A percentile compares a stretch with the other conserved stretches of the same genome.
These are phyloP conservation scores for Bovichtus diacanthus DNA, from an alignment of 2,797 vertebrate species.

Conservation along the genomic window DNA sequence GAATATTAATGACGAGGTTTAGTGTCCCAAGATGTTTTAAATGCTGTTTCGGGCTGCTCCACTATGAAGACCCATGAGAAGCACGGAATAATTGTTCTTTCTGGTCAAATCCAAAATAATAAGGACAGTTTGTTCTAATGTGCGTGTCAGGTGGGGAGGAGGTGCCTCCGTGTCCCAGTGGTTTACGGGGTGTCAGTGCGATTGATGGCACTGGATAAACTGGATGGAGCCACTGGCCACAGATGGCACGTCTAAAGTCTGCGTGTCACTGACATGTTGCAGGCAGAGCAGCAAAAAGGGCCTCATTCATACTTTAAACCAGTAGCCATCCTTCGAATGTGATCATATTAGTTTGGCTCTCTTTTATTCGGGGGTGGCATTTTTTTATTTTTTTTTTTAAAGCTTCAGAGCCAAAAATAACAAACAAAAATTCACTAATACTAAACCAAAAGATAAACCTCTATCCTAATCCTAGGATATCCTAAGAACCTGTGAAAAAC, in stretches of 20 bases:
- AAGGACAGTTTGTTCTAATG: neutral
- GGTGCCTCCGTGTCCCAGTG: slow-evolving; percentile 6
- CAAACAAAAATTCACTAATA: neutral
- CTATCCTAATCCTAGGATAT: neutral
- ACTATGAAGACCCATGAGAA: neutral
- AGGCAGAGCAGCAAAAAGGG: slow-evolving; percentile 32
- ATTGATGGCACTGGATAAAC: too few species aligned
- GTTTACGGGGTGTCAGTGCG: slow-evolving; percentile 50
- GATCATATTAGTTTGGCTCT: neutral
- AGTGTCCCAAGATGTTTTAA: neutral
- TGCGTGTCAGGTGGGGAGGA: slow-evolving; percentile 10
- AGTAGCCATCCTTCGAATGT: neutral
- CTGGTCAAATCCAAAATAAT: neutral
- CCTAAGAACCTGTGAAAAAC: neutral
- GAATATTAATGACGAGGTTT: slow-evolving; percentile 5
- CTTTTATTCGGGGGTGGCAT: too few species aligned
- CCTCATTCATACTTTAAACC: neutral
- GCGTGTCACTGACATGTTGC: slow-evolving; percentile 71
- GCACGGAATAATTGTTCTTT: neutral
- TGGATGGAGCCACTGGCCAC: slow-evolving; percentile 61
- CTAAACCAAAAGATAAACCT: neutral
- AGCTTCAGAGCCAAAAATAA: neutral
- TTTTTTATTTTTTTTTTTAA: too few species aligned
- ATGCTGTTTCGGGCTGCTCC: neutral
- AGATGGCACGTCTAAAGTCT: slow-evolving; percentile 80